Evolutionary conservation across 2,113 vertebrate genomes (phyloP).

Genomic region (Melanerpes formicivorus): DNA sequence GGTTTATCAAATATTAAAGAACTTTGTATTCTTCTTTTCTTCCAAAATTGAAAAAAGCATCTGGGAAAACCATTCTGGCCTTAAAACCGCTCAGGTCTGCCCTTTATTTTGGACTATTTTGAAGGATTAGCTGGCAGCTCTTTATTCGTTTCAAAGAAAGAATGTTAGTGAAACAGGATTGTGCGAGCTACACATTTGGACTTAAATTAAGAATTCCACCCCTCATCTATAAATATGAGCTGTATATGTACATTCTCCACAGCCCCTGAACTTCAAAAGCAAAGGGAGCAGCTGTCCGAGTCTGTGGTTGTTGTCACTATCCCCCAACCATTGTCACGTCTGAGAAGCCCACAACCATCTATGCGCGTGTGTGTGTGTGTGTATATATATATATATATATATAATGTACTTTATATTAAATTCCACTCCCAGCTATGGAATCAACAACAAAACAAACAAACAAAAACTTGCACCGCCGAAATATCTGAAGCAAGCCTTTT

Average conservation of each 20-base stretch:
- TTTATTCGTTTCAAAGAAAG: constrained; percentile 10
- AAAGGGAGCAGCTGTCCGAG: constrained; percentile 22
- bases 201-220: neutral
- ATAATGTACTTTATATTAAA: neutral
- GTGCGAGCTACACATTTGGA: neutral
- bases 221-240: constrained; percentile 41
- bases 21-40: neutral
- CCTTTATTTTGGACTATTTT: constrained; percentile 14
- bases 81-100: neutral
- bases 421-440: constrained; percentile 3
- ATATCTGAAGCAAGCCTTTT: constrained; percentile 43
- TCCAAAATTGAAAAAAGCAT: constrained; percentile 11
- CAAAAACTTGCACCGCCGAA: neutral
- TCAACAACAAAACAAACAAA: constrained; percentile 52
- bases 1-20: constrained; percentile 17
- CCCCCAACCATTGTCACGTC: neutral
- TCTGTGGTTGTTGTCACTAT: neutral
- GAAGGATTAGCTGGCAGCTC: neutral
- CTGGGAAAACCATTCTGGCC: neutral
- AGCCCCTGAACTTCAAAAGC: constrained; percentile 57
- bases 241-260: constrained; percentile 6
- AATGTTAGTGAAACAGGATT: neutral
- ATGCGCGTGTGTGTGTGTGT: no score
- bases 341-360: neutral
- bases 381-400: neutral